These are phyloP conservation scores for Nothocercus julius DNA, from an alignment of 2,113 vertebrate species.

Conservation along the genomic window DNA sequence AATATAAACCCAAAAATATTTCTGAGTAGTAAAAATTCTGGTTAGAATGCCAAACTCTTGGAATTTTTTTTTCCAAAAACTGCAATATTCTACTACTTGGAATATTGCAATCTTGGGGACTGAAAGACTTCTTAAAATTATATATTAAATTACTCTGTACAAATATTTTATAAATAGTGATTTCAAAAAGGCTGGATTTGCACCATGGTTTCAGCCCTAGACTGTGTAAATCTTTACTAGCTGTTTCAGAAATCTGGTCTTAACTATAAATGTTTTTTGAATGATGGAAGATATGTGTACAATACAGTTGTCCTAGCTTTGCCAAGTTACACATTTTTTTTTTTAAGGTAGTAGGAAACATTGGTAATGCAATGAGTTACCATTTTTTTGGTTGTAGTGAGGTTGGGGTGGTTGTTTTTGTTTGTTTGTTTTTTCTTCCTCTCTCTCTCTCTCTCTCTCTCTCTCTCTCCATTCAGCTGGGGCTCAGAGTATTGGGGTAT, in stretches of 20 bases:
- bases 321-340: neutral
- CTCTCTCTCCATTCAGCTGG: neutral
- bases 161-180: neutral
- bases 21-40: neutral
- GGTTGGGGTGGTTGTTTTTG: no score
- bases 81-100: neutral
- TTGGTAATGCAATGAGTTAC: neutral
- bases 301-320: neutral
- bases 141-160: neutral
- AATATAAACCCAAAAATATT: neutral
- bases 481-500: neutral
- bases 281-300: neutral
- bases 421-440: neutral
- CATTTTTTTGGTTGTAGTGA: neutral
- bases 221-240: neutral
- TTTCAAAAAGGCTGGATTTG: neutral
- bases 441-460: no score
- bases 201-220: neutral
- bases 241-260: neutral
- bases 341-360: neutral
- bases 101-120: neutral
- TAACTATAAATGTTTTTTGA: neutral
- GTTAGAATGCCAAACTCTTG: neutral
- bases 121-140: neutral
- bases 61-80: neutral